phyloP scores from a whole-genome alignment of 2,797 vertebrate species.

The Lerista edwardsae region DNA sequence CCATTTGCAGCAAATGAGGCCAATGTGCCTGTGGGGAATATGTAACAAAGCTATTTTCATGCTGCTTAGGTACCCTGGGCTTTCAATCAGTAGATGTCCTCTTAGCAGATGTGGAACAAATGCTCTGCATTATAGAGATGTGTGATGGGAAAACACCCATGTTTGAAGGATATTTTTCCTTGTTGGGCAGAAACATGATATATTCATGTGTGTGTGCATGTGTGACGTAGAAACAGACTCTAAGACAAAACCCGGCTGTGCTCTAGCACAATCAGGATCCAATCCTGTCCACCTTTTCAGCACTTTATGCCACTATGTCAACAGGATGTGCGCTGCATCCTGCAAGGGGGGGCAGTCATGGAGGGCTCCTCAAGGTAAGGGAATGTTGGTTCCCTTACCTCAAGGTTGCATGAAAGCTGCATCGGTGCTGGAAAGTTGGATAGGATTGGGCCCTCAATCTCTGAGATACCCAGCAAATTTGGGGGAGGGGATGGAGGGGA shows the following conservation, averaged over 20 bases:
- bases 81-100: rapidly evolving
- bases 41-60: neutral
- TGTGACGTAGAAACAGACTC: neutral
- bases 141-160: neutral
- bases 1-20: neutral
- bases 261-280: neutral
- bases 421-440: too few relatives aligned
- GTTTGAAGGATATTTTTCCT: neutral
- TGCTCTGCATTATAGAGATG: neutral
- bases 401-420: too few relatives aligned
- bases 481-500: too few relatives aligned
- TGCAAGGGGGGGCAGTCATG: too few relatives aligned
- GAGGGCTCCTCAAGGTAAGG: too few relatives aligned
- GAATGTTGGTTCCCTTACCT: too few relatives aligned
- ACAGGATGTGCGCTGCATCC: too few relatives aligned
- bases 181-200: neutral
- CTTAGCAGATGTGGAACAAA: neutral
- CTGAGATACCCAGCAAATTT: neutral
- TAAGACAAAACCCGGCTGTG: neutral
- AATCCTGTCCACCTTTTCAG: too few relatives aligned
- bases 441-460: neutral
- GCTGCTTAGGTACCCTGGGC: neutral
- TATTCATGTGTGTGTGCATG: neutral
- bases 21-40: neutral
- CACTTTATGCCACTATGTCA: too few relatives aligned